Evolutionary conservation across 2,888 invertebrate species (phyloP), one percentile per base, ranked within the genome.

Genomic region (Synanthedon myopaeformis): DNA sequence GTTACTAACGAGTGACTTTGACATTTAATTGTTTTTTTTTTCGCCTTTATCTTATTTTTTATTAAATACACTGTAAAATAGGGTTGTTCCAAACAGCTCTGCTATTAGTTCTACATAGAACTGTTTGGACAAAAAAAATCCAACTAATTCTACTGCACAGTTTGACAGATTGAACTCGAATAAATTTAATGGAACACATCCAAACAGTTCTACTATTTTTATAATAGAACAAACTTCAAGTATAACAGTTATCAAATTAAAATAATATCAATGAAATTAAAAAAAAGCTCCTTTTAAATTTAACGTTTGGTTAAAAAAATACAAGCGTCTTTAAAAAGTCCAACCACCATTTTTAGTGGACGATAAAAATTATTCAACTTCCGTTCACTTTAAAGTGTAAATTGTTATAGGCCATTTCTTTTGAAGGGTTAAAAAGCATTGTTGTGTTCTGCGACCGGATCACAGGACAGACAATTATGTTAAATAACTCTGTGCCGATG

Each of bases 361-460:
- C 71, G 63, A 76, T 75, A 77, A 79, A 35, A 77, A 69, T 66
- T 68, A 67, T 71, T 64, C 63, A 60, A 76, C 72, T 72, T 79
- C 76, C 76, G 73, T 66, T 70, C 70, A 70, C 71, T 70, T 63
- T 59, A 64, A 77, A 67, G 76, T 79, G 80, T 78, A 72, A 80
- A 80, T 79, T 78, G 74, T 72, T 69, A 68, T 62, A 72, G 70
- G 64, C 68, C 65, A 75, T 71, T 73, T 72, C 71, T 72, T 75
- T 76, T 72, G 69, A 66, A 65, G 61, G 68, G 64, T 67, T 73
- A 77, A 79, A 81, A 72, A 81, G 81, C 80, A 74, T 75, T 77
- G 61, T 70, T 75, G 69, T 81, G 81, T 81, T 77, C 62, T 60
- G 62, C 62, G 66, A 61, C 63, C 62, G 67, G 66, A 35, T 35